These are phyloP conservation scores for Pseudachorutes palmiensis DNA, from an alignment of 1,140 invertebrate species.

Conservation along the genomic window DNA sequence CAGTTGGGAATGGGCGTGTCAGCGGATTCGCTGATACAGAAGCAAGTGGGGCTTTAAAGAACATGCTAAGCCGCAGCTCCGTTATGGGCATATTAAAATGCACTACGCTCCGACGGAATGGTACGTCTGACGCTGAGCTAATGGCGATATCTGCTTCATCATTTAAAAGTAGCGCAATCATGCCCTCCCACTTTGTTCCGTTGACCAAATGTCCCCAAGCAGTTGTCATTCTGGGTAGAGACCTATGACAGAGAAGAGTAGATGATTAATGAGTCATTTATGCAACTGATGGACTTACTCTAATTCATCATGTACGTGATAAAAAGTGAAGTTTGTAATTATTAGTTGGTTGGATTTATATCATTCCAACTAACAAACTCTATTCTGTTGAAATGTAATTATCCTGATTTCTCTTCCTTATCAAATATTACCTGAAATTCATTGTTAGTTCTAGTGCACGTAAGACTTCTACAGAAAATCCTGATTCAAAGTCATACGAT, in stretches of 20 bases:
- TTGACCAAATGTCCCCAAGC: slow-evolving; percentile 20
- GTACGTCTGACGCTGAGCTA: slow-evolving; percentile 15
- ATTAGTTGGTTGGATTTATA: background rate
- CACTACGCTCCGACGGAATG: slow-evolving; percentile 18
- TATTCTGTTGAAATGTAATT: background rate
- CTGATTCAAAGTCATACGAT: background rate
- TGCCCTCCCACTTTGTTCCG: slow-evolving; percentile 17
- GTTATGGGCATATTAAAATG: slow-evolving; percentile 29
- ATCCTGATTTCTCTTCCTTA: background rate
- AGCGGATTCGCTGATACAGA: background rate
- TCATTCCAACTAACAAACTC: no score
- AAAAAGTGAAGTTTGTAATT: background rate
- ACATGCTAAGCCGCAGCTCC: slow-evolving; percentile 9
- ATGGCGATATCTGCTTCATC: slow-evolving; percentile 19
- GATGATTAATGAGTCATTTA: background rate
- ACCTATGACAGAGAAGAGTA: slow-evolving; percentile 12
- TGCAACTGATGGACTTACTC: no score
- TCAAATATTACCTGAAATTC: slow-evolving; percentile 29
- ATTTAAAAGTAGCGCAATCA: slow-evolving; percentile 23
- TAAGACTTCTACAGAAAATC: slow-evolving; percentile 21
- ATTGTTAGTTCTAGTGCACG: slow-evolving; percentile 16
- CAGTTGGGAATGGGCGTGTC: slow-evolving; percentile 11
- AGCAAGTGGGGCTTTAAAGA: slow-evolving; percentile 12
- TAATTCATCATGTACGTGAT: no score
- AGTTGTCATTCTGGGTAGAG: background rate